A percentile compares a stretch with the other conserved stretches of the same genome.
Conservation (phyloP, 2,888 invertebrate species). For the Gymnosoma rotundatum region DNA sequence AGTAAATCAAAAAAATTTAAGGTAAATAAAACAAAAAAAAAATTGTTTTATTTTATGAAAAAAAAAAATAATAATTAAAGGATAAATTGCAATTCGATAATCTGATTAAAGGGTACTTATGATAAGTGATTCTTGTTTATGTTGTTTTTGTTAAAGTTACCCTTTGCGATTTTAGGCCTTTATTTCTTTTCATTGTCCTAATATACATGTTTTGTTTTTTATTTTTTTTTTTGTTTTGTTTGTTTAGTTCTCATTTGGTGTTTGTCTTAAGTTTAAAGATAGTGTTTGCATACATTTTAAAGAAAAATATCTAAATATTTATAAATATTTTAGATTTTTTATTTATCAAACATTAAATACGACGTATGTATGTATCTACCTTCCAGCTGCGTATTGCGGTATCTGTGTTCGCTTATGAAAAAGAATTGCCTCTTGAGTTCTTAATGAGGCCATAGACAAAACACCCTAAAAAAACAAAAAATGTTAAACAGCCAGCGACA, state of each 20-base stretch:
- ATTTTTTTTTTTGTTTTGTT: no score
- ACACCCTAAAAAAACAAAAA: not conserved
- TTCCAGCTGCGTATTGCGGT: not conserved
- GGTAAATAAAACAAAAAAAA: no score
- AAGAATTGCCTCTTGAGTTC: slow-evolving; percentile 18
- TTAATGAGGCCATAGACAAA: slow-evolving; percentile 30
- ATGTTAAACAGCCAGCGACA: not conserved
- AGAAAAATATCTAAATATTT: not conserved
- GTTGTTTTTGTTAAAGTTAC: no score
- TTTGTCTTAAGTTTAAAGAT: not conserved
- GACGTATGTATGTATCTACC: not conserved
- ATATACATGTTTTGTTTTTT: no score
- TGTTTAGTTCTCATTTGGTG: no score
- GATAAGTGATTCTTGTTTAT: not conserved
- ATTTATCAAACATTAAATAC: not conserved
- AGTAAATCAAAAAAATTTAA: no score
- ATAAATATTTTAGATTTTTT: not conserved
- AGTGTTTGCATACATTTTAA: slow-evolving; percentile 32
- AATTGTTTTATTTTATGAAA: no score
- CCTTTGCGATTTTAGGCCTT: no score
- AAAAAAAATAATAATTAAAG: slow-evolving; percentile 7
- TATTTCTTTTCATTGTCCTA: no score
- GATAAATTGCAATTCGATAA: not conserved
- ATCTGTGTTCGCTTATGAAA: not conserved
- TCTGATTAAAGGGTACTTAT: slow-evolving; percentile 17